Conservation (phyloP, 2,113 vertebrate genomes). For the Chionodraco myersi region DNA sequence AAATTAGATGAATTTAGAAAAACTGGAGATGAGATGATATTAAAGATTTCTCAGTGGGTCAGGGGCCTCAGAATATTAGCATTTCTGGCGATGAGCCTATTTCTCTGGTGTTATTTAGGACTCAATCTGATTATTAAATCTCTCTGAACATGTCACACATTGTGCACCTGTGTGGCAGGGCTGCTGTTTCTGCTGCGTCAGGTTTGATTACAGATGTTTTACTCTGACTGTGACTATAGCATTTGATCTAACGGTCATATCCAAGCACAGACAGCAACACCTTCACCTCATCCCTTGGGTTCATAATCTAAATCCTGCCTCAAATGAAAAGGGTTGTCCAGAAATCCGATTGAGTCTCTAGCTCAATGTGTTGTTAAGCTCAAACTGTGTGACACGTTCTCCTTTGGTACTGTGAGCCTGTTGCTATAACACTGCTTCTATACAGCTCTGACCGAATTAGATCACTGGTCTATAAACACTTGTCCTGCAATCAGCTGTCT, state of each 20-base stretch:
- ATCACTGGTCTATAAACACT: conserved; percentile 48
- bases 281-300: neutral
- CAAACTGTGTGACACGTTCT: conserved; percentile 18
- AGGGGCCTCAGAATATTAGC: neutral
- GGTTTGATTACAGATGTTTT: conserved; percentile 37
- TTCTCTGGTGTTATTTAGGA: conserved; percentile 9
- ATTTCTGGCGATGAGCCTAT: neutral
- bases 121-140: conserved; percentile 32
- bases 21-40: neutral
- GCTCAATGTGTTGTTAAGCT: conserved; percentile 7
- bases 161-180: conserved; percentile 1
- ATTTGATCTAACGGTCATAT: neutral
- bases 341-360: neutral
- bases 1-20: neutral
- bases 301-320: neutral
- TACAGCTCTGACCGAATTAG: conserved; percentile 55
- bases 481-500: conserved; percentile 22
- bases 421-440: conserved; percentile 32
- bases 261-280: neutral
- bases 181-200: conserved; percentile 17
- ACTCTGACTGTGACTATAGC: neutral
- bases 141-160: conserved; percentile 17
- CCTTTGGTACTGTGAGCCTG: conserved; percentile 10
- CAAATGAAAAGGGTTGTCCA: neutral
- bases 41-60: neutral